Evolutionary conservation across 2,797 vertebrate genomes (phyloP).

Genomic region (Ceyx erithaca): DNA sequence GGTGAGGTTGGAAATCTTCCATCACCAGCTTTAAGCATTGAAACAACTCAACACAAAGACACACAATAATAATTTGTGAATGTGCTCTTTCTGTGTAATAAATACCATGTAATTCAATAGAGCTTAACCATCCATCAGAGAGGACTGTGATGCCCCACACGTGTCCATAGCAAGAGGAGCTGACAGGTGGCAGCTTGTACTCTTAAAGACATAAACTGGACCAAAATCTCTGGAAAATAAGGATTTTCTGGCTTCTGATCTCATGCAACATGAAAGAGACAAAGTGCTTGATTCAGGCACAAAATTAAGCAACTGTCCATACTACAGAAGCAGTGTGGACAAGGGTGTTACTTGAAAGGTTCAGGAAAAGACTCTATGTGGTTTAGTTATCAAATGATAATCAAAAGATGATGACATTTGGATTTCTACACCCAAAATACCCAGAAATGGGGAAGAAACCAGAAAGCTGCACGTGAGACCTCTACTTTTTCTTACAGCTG

Average conservation of each 20-base stretch:
- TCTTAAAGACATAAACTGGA: background rate
- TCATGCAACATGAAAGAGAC: background rate
- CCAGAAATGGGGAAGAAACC: background rate
- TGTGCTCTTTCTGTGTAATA: background rate
- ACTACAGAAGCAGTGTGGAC: background rate
- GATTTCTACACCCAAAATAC: background rate
- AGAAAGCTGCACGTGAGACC: fast-evolving
- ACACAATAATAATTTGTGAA: background rate
- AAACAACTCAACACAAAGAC: background rate
- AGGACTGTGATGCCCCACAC: fast-evolving
- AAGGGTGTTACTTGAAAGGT: background rate
- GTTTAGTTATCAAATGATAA: background rate
- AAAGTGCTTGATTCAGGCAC: background rate
- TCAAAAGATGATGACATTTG: background rate
- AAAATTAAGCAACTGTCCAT: background rate
- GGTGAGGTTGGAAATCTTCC: background rate
- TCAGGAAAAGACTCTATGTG: background rate
- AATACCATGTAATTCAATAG: background rate
- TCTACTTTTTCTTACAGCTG: background rate
- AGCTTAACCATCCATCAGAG: background rate
- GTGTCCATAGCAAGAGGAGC: background rate
- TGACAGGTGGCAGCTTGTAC: background rate
- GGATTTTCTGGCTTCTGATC: background rate
- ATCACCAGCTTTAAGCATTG: background rate
- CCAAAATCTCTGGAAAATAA: background rate